Percentiles rank a stretch among this genome's conserved stretches.
Evolutionary conservation across 1,140 invertebrate species (phyloP).

Genomic region (Drosophila micromelanica): DNA sequence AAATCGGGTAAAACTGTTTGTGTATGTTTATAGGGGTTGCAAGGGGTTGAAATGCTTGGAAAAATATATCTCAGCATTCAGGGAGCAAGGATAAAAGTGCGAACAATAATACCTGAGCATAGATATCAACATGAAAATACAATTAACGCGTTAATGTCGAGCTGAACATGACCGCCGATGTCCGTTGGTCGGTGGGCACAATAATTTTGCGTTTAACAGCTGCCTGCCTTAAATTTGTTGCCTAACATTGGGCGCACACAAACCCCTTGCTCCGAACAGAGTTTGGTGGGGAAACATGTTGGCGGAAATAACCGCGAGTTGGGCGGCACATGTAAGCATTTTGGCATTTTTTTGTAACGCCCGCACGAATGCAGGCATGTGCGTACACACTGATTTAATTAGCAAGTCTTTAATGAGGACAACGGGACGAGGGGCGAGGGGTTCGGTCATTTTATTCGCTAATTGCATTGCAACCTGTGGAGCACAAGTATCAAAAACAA

Average conservation of each 20-base stretch:
- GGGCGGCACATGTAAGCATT: neutral
- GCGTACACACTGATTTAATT: conserved; percentile 65
- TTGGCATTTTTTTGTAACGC: neutral
- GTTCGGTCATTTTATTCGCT: conserved; percentile 52
- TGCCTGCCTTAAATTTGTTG: conserved; percentile 37
- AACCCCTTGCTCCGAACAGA: neutral
- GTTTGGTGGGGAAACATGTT: neutral
- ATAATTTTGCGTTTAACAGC: conserved; percentile 43
- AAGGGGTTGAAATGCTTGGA: too few relatives aligned
- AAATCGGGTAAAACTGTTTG: too few relatives aligned
- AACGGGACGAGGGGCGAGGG: conserved; percentile 21
- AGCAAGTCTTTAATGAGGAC: conserved; percentile 61
- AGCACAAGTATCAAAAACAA: conserved; percentile 41
- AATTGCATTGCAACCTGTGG: conserved; percentile 76
- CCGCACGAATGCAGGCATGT: conserved; percentile 24
- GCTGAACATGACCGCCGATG: conserved; percentile 57
- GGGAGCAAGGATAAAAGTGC: too few relatives aligned
- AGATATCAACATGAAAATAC: conserved; percentile 76
- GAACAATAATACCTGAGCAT: conserved; percentile 52
- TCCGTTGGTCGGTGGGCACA: conserved; percentile 31
- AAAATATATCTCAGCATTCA: too few relatives aligned
- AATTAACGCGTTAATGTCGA: conserved; percentile 80
- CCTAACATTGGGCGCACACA: conserved; percentile 37
- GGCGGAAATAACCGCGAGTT: conserved; percentile 4
- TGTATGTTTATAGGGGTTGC: too few relatives aligned